Evolutionary conservation across 2,113 vertebrate species (phyloP).

Genomic region (Excalfactoria chinensis): DNA sequence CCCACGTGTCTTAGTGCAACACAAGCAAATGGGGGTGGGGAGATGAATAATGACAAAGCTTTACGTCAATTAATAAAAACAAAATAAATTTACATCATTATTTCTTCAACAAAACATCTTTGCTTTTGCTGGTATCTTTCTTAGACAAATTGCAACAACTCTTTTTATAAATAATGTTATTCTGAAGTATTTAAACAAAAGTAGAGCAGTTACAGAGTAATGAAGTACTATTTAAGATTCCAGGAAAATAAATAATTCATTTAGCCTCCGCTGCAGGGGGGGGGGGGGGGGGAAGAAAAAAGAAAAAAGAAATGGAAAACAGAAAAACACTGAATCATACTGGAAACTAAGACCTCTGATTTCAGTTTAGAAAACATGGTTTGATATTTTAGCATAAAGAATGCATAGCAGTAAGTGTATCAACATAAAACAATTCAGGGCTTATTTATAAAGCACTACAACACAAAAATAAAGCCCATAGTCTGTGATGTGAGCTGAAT

Average conservation of each 20-base stretch:
- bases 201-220: neutral
- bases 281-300: no score
- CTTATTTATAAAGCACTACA: neutral
- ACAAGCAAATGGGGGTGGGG: neutral
- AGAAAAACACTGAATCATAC: neutral
- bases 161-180: neutral
- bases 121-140: neutral
- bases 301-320: neutral
- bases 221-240: neutral
- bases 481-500: neutral
- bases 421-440: conserved; percentile 6
- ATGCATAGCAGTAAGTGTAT: neutral
- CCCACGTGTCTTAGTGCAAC: neutral
- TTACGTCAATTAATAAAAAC: neutral
- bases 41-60: neutral
- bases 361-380: conserved; percentile 13
- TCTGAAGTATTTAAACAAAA: neutral
- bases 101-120: neutral
- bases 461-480: neutral
- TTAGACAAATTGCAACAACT: neutral
- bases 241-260: conserved; percentile 17
- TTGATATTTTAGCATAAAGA: conserved; percentile 8
- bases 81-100: neutral
- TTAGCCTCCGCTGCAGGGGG: neutral
- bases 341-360: conserved; percentile 9